Base-by-base conservation (phyloP, 2,888 invertebrate species). In the Rhaphigaster nebulosa region DNA sequence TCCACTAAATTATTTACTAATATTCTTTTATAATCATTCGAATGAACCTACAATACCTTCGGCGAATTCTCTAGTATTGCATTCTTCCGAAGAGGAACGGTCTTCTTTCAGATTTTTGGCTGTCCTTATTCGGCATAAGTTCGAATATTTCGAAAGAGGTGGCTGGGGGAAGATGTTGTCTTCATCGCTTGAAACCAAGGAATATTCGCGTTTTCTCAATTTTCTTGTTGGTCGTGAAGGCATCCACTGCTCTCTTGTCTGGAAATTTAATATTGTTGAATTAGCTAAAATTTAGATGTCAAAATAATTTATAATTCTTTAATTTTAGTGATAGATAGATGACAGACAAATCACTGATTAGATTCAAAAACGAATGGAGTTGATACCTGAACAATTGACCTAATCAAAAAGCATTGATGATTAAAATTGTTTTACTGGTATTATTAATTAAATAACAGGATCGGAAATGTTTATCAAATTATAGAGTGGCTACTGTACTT, bases 171-270 rank as follows among this genome's bases (percentile, higher is more conserved):
- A 41, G 45, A 45, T n/a, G 13, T 45, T 26, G 0, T 84, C 84
- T 45, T 84, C 84, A 50, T 84, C 84, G n/a, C 84, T 84, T 13
- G 84, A 84, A 45, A 84, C 84, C n/a, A 84, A 50, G 15, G 45
- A 15, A n/a, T 45, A 50, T 45, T 84, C 45, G 1, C 84, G 84
- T 84, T 84, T 84, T 84, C 84, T 45, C 18, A 84, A 84, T 34
- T 84, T 84, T 15, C 84, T 45, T 23, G 84, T 84, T n/a, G 84
- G 84, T 84, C 84, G 4, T 13, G 84, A 6, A n/a, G 84, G 84
- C 84, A 84, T 84, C 84, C 84, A 84, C 84, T 84, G 45, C 13
- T 84, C 84, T 50, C 84, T 41, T 26, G 84, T 84, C 84, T 84
- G 38, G 8, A 76, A 76, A 38, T 38, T 38, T 26, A 38, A 15